These are phyloP conservation scores for Oceanodroma tethys DNA, from an alignment of 2,113 vertebrate genomes.

Conservation along the genomic window DNA sequence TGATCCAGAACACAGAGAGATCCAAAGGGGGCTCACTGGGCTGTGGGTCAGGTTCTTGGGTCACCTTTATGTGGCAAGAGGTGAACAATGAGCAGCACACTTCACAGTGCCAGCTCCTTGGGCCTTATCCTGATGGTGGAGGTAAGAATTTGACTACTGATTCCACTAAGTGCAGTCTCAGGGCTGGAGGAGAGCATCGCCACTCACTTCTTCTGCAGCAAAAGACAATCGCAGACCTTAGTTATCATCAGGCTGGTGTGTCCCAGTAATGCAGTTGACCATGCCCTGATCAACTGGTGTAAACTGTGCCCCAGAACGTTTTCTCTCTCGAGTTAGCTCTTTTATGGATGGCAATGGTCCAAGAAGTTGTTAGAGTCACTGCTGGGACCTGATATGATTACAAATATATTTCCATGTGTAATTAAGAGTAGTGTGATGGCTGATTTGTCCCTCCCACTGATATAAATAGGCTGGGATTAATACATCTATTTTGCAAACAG, in stretches of 20 bases:
- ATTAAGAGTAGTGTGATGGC: neutral
- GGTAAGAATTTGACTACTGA: neutral
- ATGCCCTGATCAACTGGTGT: neutral
- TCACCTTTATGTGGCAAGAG: neutral
- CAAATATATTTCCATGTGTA: neutral
- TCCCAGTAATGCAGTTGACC: neutral
- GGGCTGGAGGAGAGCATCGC: neutral
- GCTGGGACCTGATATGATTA: neutral
- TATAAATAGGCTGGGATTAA: neutral
- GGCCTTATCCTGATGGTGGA: neutral
- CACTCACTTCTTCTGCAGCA: neutral
- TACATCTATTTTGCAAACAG: neutral
- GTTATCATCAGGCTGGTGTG: neutral
- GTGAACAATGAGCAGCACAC: neutral
- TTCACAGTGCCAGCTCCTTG: neutral
- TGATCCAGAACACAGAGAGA: neutral
- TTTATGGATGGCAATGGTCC: neutral
- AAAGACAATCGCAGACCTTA: neutral
- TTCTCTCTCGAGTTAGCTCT: neutral
- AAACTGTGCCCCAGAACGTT: neutral
- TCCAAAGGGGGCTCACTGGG: neutral
- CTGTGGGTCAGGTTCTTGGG: slow-evolving; percentile 5
- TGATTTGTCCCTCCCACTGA: neutral
- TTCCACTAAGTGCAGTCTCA: neutral
- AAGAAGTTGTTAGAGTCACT: neutral